Evolutionary conservation across 2,797 vertebrate genomes (phyloP).

Genomic region (Rhadinocentrus ornatus): DNA sequence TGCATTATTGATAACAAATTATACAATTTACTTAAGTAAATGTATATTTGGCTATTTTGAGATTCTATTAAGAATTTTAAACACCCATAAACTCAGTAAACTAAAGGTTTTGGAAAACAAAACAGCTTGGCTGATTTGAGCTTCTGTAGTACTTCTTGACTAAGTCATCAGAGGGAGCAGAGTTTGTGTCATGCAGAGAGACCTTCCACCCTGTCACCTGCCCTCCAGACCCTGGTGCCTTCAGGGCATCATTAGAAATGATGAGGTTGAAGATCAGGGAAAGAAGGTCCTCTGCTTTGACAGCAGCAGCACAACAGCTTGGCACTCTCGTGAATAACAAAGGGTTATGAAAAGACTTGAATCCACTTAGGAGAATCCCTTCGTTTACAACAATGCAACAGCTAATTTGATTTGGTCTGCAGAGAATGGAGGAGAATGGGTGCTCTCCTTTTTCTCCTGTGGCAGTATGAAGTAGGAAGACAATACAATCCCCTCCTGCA

Average conservation of each 20-base stretch:
- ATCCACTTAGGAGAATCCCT: slow-evolving; percentile 56
- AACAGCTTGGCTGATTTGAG: slow-evolving; percentile 16
- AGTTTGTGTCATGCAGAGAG: slow-evolving; percentile 42
- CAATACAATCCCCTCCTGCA: slow-evolving; percentile 55
- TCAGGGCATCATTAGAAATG: slow-evolving; percentile 75
- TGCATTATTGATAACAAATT: background rate
- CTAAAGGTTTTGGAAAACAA: background rate
- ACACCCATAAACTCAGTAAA: background rate
- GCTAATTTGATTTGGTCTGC: slow-evolving; percentile 83
- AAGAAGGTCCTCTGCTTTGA: slow-evolving; percentile 59
- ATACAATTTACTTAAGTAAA: background rate
- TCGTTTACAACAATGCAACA: slow-evolving; percentile 67
- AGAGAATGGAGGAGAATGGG: slow-evolving; percentile 71
- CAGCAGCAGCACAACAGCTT: slow-evolving; percentile 72
- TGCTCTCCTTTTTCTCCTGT: slow-evolving; percentile 51
- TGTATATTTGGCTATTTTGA: background rate
- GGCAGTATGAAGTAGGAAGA: slow-evolving; percentile 54
- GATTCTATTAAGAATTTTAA: background rate
- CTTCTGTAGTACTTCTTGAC: slow-evolving; percentile 10
- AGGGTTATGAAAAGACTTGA: slow-evolving; percentile 39
- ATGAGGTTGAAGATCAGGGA: slow-evolving; percentile 67
- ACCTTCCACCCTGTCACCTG: slow-evolving; percentile 72
- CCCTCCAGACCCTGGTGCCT: slow-evolving; percentile 68
- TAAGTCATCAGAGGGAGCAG: slow-evolving; percentile 40
- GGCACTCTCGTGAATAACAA: slow-evolving; percentile 61